These are phyloP conservation scores for Pterocles burchelli DNA, from an alignment of 2,113 vertebrate genomes.

Conservation along the genomic window DNA sequence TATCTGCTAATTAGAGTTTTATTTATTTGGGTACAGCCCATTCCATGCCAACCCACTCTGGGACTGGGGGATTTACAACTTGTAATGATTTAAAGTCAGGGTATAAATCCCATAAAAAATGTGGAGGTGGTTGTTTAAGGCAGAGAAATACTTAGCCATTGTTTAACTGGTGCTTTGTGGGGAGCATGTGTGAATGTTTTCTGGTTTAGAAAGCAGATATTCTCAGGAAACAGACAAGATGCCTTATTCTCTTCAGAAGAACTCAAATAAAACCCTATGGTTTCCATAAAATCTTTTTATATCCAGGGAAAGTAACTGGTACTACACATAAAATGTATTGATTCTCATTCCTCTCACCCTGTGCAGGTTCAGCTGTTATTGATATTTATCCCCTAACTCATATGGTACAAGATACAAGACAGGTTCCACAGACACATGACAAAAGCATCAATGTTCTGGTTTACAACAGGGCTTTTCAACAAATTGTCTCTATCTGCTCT, in stretches of 20 bases:
- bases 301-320: not conserved
- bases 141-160: not conserved
- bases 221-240: not conserved
- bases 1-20: not conserved
- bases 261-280: not conserved
- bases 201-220: not conserved
- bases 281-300: not conserved
- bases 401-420: slow-evolving; percentile 69
- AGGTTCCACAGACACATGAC: slow-evolving; percentile 71
- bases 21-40: not conserved
- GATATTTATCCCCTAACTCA: slow-evolving; percentile 73
- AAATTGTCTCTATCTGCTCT: slow-evolving; percentile 76
- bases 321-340: not conserved
- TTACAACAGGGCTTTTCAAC: slow-evolving; percentile 72
- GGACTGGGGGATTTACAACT: not conserved
- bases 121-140: not conserved
- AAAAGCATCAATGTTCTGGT: slow-evolving; percentile 69
- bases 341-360: not conserved
- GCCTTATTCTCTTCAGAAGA: not conserved
- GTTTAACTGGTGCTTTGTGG: not conserved
- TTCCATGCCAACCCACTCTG: not conserved
- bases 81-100: not conserved
- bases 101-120: not conserved
- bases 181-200: not conserved
- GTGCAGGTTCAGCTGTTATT: slow-evolving; percentile 69